Evolutionary conservation across 1,140 invertebrate species (phyloP).

Genomic region (Ceratina calcarata): DNA sequence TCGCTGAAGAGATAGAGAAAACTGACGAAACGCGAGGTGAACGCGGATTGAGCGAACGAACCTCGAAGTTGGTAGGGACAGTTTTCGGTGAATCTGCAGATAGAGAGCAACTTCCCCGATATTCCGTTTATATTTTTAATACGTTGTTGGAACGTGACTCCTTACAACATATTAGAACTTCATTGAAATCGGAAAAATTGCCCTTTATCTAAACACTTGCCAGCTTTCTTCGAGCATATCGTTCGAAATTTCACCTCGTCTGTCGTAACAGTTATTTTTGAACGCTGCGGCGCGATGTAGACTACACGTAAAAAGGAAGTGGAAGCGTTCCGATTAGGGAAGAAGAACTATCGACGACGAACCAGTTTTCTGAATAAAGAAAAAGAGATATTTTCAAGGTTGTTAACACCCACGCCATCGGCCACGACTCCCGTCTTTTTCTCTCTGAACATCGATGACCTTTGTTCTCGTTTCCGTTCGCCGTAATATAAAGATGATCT

Average conservation of each 20-base stretch:
- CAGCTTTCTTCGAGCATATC: background rate
- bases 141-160: too few species aligned
- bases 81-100: background rate
- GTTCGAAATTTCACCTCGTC: constrained; percentile 13
- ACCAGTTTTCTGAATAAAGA: background rate
- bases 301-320: background rate
- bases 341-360: background rate
- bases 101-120: too few species aligned
- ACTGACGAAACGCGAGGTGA: background rate
- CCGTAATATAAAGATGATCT: constrained; percentile 19
- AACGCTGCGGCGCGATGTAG: constrained; percentile 3
- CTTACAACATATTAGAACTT: too few species aligned
- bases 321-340: background rate
- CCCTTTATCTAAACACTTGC: too few species aligned
- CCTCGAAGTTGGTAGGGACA: constrained; percentile 6
- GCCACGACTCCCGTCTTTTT: constrained; percentile 8
- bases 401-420: background rate
- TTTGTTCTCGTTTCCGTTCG: constrained; percentile 23
- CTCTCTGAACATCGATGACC: constrained; percentile 24
- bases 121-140: too few species aligned
- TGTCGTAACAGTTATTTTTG: background rate
- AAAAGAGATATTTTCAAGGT: background rate
- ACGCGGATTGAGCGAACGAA: background rate
- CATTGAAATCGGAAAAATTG: too few species aligned
- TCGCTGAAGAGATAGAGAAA: constrained; percentile 7